Conservation (phyloP, 2,797 vertebrate genomes). For the Leuciscus waleckii region DNA sequence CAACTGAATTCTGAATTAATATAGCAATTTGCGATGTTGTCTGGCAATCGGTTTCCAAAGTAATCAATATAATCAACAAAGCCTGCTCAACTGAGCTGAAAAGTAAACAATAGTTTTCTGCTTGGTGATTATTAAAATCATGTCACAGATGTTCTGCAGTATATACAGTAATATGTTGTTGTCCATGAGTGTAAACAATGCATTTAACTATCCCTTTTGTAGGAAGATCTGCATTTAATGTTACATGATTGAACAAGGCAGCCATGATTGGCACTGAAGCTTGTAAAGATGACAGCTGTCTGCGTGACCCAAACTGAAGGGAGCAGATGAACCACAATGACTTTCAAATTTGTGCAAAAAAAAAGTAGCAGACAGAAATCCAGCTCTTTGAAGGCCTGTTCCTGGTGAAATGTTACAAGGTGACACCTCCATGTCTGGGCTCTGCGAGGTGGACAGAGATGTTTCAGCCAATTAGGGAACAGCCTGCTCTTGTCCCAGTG, state of each 20-base stretch:
- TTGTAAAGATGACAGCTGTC: conserved; percentile 45
- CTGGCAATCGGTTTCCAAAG: background rate
- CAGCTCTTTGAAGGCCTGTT: conserved; percentile 22
- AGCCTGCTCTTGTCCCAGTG: conserved; percentile 43
- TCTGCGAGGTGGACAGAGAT: conserved; percentile 33
- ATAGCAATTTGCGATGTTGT: background rate
- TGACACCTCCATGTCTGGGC: conserved; percentile 36
- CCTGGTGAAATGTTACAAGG: conserved; percentile 29
- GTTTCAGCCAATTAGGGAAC: conserved; percentile 51
- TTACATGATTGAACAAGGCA: conserved; percentile 37
- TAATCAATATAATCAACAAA: conserved; percentile 21
- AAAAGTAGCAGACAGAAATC: conserved; percentile 30
- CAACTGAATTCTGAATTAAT: conserved; percentile 8
- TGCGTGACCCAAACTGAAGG: conserved; percentile 6
- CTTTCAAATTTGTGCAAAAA: conserved; percentile 10
- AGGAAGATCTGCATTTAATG: background rate
- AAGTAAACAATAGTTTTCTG: conserved; percentile 3
- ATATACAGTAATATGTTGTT: background rate
- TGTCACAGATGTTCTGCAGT: background rate
- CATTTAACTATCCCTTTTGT: conserved; percentile 10
- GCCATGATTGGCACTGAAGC: conserved; percentile 27
- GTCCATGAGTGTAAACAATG: background rate
- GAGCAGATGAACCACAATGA: conserved; percentile 36
- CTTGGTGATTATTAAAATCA: conserved; percentile 1
- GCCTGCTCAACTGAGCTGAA: conserved; percentile 8